These are phyloP conservation scores for Podarcis muralis DNA, from an alignment of 2,113 vertebrate genomes.

Conservation along the genomic window DNA sequence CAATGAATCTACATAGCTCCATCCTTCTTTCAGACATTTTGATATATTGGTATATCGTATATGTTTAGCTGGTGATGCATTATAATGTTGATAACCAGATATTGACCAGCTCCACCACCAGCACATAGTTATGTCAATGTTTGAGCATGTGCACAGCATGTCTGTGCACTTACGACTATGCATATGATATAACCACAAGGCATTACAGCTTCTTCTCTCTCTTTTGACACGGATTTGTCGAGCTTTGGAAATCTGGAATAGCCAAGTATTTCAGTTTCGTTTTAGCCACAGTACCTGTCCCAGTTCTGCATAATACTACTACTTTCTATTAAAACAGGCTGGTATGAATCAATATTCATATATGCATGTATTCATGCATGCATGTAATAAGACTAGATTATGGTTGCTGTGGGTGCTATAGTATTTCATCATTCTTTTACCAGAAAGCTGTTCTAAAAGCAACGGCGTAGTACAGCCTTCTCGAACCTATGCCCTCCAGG, in stretches of 20 bases:
- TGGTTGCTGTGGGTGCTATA: constrained; percentile 70
- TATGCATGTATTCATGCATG: constrained; percentile 59
- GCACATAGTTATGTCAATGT: too few species aligned
- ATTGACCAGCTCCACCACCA: too few species aligned
- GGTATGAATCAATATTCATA: constrained; percentile 67
- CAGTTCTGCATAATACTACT: constrained; percentile 3
- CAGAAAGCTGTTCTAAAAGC: constrained; percentile 54
- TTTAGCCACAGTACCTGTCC: constrained; percentile 46
- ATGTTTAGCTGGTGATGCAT: too few species aligned
- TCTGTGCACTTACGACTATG: neutral
- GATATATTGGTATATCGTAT: too few species aligned
- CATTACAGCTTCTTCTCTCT: neutral
- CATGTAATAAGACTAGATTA: constrained; percentile 57
- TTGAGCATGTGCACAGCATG: too few species aligned
- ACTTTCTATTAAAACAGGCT: constrained; percentile 68
- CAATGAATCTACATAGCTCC: too few species aligned
- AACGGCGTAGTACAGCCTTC: neutral
- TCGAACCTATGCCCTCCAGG: too few species aligned
- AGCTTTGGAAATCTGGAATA: neutral
- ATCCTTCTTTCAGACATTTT: too few species aligned
- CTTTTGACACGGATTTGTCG: neutral
- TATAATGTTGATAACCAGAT: too few species aligned
- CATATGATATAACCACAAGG: accelerated
- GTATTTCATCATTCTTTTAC: constrained; percentile 59
- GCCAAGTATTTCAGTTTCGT: constrained; percentile 44